Evolutionary conservation across 1,140 invertebrate species (phyloP), one percentile per base, ranked within the genome.

Genomic region (Gryllus bimaculatus): DNA sequence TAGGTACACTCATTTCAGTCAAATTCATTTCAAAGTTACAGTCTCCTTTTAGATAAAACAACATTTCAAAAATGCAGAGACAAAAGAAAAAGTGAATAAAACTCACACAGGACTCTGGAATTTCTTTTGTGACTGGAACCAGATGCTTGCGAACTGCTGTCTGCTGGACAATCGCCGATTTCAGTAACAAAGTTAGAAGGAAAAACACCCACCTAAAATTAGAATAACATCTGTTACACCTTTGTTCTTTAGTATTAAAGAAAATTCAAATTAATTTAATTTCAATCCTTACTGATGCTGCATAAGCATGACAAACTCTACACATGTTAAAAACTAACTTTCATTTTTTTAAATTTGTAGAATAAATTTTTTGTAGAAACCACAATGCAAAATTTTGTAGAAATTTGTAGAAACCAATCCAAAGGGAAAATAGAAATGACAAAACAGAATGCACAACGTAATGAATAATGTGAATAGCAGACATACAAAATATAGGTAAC

Each of bases 151-250:
- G 54, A 66, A 66, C 10, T 13, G 54, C 18, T 66, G 10, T 66
- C 54, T 66, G 54, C 18, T 66, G 54, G 10, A 66, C 47, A 21
- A 20, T 75, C 78, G 21, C 88, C 88, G 80, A 92, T 86, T 85
- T 92, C 91, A 83, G 90, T 88, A n/a, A 97, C 95, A 87, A 97
- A 97, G 89, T 97, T 97, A 8, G 95, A 97, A 20, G 95, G 95
- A 86, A 97, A 97, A 75, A 97, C 95, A 76, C 96, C 95, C 80
- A 92, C 83, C 83, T 86, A 75, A 81, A 76, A 82, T 74, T 76
- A 48, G 74, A 80, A 81, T 47, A 0, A 54, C 76, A 76, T 48
- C 8, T 75, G 21, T 80, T 10, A 13, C 20, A 75, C n/a, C n/a
- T n/a, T n/a, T n/a, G n/a, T n/a, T n/a, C n/a, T n/a, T 75, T 21